These are phyloP conservation scores for Pao palembangensis DNA, from an alignment of 2,113 vertebrate species.

Conservation along the genomic window DNA sequence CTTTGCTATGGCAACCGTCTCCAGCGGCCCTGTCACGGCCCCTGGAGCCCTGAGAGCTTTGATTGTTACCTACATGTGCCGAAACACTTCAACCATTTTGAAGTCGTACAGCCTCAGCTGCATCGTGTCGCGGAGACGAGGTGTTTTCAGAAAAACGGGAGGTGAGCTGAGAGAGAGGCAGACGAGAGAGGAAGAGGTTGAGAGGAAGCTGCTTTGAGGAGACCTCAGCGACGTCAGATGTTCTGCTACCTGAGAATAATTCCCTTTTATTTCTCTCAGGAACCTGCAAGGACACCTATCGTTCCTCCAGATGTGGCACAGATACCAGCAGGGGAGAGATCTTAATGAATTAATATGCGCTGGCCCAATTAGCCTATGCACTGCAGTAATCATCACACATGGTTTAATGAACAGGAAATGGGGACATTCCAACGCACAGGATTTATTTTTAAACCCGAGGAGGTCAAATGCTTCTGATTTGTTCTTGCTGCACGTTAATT, in stretches of 20 bases:
- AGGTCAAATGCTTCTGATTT: conserved; percentile 73
- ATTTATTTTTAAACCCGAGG: conserved; percentile 72
- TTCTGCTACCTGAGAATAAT: conserved; percentile 51
- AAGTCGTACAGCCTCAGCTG: too few relatives aligned
- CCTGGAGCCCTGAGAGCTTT: conserved; percentile 11
- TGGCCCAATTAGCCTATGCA: conserved; percentile 76
- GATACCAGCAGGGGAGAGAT: conserved; percentile 69
- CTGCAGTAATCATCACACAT: conserved; percentile 67
- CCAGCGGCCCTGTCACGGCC: not conserved
- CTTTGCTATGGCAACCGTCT: conserved; percentile 41
- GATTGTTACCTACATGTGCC: conserved; percentile 2
- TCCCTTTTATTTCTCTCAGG: conserved; percentile 48
- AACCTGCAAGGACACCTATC: conserved; percentile 45
- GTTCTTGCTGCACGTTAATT: conserved; percentile 65
- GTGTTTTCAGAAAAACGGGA: conserved; percentile 14
- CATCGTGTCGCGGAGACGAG: not conserved
- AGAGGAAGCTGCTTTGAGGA: conserved; percentile 18
- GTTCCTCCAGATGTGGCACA: conserved; percentile 65
- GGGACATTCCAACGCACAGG: conserved; percentile 65
- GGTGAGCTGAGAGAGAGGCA: not conserved
- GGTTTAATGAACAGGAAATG: conserved; percentile 42
- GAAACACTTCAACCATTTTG: not conserved
- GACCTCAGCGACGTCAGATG: conserved; percentile 29
- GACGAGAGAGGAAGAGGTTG: conserved; percentile 3
- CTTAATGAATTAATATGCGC: conserved; percentile 78